phyloP scores from a whole-genome alignment of 2,797 vertebrate species.

The Knipowitschia caucasica region DNA sequence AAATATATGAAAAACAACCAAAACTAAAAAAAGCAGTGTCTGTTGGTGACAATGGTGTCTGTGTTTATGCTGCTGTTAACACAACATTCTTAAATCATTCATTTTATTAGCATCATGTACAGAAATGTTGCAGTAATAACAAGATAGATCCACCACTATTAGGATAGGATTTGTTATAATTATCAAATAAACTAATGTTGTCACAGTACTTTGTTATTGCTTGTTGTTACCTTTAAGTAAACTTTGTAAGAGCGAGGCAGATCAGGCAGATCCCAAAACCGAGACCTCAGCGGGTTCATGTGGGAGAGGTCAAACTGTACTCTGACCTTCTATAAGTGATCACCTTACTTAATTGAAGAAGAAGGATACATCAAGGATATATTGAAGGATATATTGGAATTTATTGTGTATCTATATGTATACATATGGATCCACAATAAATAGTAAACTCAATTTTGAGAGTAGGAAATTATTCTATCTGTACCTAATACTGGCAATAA shows the following conservation, averaged over 20 bases:
- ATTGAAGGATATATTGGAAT: too few species aligned
- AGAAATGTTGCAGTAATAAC: not conserved
- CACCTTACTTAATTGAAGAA: too few species aligned
- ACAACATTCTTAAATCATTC: not conserved
- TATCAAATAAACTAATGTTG: not conserved
- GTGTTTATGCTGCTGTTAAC: not conserved
- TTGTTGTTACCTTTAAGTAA: not conserved
- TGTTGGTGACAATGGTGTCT: not conserved
- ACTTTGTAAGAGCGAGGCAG: slow-evolving; percentile 49
- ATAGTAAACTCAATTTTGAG: too few species aligned
- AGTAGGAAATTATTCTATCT: too few species aligned
- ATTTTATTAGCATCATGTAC: not conserved
- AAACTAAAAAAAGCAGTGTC: not conserved
- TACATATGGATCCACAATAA: too few species aligned
- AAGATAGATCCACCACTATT: too few species aligned
- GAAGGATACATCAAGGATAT: too few species aligned
- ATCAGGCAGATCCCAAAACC: slow-evolving; percentile 68
- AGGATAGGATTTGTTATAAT: too few species aligned
- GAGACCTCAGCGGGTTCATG: slow-evolving; percentile 46
- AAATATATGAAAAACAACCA: not conserved
- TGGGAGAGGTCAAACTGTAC: slow-evolving; percentile 17
- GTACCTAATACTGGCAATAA: too few species aligned
- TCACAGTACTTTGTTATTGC: not conserved
- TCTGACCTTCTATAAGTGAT: not conserved
- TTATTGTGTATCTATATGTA: not conserved